Evolutionary conservation across 2,888 invertebrate genomes (phyloP).

Genomic region (Venusia cambrica): DNA sequence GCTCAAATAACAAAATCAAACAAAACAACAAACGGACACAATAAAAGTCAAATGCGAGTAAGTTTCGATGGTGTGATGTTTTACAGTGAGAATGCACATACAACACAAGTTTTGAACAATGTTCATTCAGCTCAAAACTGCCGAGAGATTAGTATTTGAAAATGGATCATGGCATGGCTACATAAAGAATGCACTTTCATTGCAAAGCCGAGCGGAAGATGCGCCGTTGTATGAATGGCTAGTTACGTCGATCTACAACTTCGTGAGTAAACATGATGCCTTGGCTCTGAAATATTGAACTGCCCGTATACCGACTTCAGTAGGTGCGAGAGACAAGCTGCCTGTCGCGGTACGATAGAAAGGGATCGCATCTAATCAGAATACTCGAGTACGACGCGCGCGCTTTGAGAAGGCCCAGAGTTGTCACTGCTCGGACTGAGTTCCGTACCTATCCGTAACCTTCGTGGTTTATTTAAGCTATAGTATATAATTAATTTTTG

Average conservation of each 20-base stretch:
- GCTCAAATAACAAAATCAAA: constrained; percentile 19
- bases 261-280: constrained; percentile 35
- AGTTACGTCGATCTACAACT: constrained; percentile 20
- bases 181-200: constrained; percentile 38
- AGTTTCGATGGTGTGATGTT: constrained; percentile 79
- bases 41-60: constrained; percentile 61
- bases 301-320: too few relatives aligned
- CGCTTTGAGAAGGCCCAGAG: too few relatives aligned
- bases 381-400: too few relatives aligned
- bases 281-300: constrained; percentile 41
- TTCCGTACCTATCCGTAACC: too few relatives aligned
- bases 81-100: constrained; percentile 51
- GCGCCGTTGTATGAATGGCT: constrained; percentile 38
- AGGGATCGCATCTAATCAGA: too few relatives aligned
- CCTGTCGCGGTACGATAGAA: too few relatives aligned
- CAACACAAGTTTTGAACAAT: constrained; percentile 28
- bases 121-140: constrained; percentile 19
- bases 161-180: constrained; percentile 31
- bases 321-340: too few relatives aligned
- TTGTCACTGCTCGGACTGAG: too few relatives aligned
- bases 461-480: too few relatives aligned
- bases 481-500: too few relatives aligned
- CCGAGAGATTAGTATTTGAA: constrained; percentile 32
- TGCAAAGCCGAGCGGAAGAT: constrained; percentile 42
- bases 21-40: constrained; percentile 26